Base-by-base conservation (phyloP, 2,113 vertebrate species). In the Acinonyx jubatus region DNA sequence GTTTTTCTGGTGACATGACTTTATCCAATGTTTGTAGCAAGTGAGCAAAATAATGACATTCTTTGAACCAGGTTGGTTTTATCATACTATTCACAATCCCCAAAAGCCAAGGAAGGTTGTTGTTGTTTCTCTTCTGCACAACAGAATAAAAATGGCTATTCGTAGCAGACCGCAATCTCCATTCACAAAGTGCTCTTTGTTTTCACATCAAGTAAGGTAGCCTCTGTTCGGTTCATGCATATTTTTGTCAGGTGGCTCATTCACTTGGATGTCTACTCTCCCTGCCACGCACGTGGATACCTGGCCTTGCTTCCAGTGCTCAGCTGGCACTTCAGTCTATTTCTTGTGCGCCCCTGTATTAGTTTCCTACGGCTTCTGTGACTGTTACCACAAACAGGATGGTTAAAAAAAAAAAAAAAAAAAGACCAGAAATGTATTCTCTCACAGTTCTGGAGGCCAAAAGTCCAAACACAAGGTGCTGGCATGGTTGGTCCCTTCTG, bases 281-380 rank as follows among this genome's bases (percentile, higher is more conserved):
- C 10, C 18, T 21, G 38, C 11, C 33, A 1, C 1, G 9, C 7
- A 7, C 6, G 8, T 45, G 6, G 19, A 9, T 7, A 4, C 4
- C 31, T 31, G 31, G 23, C 45, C 79, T 33, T 13, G 85, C 13
- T 6, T 83, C 19, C 31, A 7, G 0, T 4, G 21, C 10, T 38
- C 31, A 8, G 1, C 1, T 3, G 38, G 3, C 36, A 4, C 41
- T 7, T 6, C 0, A 1, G 2, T 41, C 0, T 2, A 16, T n/a
- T 31, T 21, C n/a, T 48, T 21, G 2, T 3, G 15, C 18, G 12
- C 25, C 63, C 55, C 38, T 33, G 3, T 21, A 7, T 38, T 69
- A 6, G 31, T n/a, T 82, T 29, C 3, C 61, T 4, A 4, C 31
- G 4, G 16, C 21, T 27, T 15, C 65, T 36, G 7, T n/a, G 13